Evolutionary conservation across 2,888 invertebrate species (phyloP).

Genomic region (Caradrina clavipalpis): DNA sequence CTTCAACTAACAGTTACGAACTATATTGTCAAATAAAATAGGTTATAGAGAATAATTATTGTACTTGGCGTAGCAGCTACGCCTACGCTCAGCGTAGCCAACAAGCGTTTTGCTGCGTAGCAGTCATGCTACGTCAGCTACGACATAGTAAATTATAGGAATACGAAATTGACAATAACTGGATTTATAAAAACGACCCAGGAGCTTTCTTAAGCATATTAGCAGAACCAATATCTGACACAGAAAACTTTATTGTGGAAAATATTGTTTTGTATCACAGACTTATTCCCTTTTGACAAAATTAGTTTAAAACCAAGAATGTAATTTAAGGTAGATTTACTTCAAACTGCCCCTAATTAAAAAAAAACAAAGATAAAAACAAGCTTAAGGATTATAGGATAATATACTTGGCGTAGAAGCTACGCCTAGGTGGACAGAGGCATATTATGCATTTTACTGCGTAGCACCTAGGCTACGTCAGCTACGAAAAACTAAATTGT

Average conservation of each 20-base stretch:
- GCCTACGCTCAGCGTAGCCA: slow-evolving; percentile 17
- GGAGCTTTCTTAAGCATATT: background rate
- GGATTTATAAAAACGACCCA: no score
- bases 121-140: slow-evolving; percentile 33
- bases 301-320: no score
- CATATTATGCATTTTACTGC: no score
- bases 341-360: no score
- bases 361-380: no score
- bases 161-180: no score
- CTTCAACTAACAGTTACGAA: slow-evolving; percentile 7
- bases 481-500: background rate
- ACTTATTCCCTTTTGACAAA: background rate
- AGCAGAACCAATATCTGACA: no score
- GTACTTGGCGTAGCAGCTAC: slow-evolving; percentile 7
- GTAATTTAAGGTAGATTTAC: no score
- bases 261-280: no score
- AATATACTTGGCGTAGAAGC: no score
- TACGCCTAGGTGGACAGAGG: background rate
- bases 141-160: background rate
- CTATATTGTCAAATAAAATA: background rate
- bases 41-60: background rate
- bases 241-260: no score
- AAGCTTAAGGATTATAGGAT: no score
- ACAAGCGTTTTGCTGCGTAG: slow-evolving; percentile 14
- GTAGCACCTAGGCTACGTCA: background rate